Conservation (phyloP, 2,113 vertebrate species). For the Myrmecophaga tridactyla region DNA sequence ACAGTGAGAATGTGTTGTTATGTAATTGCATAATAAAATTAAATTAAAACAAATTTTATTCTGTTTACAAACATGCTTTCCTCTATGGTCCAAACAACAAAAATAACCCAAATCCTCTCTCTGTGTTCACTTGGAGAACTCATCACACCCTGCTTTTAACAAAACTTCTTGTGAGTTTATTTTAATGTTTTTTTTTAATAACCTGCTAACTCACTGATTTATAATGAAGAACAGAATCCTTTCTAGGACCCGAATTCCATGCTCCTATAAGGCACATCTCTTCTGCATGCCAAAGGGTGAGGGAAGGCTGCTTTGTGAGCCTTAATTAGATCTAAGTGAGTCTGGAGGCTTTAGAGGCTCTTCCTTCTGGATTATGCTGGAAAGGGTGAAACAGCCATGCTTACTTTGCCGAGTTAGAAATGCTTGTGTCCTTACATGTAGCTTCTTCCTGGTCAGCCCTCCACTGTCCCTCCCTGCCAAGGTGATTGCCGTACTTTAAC, state of each 20-base stretch:
- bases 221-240: not conserved
- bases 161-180: not conserved
- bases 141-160: not conserved
- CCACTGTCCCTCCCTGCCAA: not conserved
- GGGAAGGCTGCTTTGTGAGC: not conserved
- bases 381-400: not conserved
- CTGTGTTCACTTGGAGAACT: not conserved
- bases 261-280: not conserved
- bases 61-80: not conserved
- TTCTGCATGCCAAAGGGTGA: not conserved
- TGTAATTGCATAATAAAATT: not conserved
- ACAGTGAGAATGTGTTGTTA: not conserved
- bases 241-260: not conserved
- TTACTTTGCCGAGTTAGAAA: not conserved
- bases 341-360: not conserved
- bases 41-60: not conserved
- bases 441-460: not conserved
- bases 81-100: not conserved
- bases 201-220: not conserved
- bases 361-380: not conserved
- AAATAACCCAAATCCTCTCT: not conserved
- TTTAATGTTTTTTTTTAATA: not conserved
- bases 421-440: fast-evolving
- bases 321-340: not conserved
- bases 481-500: not conserved